A percentile compares a stretch with the other conserved stretches of the same genome.
Conservation (phyloP, 2,888 invertebrate species). For the Icerya purchasi region DNA sequence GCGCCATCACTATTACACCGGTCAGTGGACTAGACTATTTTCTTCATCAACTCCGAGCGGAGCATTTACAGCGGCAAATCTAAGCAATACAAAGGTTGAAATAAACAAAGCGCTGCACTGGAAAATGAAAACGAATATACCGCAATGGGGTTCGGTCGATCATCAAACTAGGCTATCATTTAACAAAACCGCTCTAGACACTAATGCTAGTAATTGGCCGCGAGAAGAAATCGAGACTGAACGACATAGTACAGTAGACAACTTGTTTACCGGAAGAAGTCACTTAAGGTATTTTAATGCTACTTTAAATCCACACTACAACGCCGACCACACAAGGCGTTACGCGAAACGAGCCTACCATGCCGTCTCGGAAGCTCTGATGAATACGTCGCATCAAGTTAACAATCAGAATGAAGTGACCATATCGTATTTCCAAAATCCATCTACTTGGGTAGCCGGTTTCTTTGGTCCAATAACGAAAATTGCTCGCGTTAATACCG, state of each 20-base stretch:
- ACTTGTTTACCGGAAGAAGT: neutral
- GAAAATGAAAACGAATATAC: neutral
- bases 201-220: neutral
- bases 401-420: neutral
- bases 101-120: too few relatives aligned
- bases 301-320: neutral
- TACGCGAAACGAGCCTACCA: neutral
- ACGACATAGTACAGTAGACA: neutral
- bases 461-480: neutral
- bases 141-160: neutral
- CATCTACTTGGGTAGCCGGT: neutral
- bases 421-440: neutral
- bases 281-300: neutral
- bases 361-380: neutral
- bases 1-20: neutral
- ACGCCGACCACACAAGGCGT: neutral
- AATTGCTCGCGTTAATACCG: neutral
- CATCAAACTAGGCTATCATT: neutral
- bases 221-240: too few relatives aligned
- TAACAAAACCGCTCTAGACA: neutral
- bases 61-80: neutral
- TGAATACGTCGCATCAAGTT: neutral
- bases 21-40: neutral
- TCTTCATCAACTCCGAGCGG: neutral
- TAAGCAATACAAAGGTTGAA: neutral